These are phyloP conservation scores for Scartelaos histophorus DNA, from an alignment of 2,113 vertebrate genomes.

Conservation along the genomic window DNA sequence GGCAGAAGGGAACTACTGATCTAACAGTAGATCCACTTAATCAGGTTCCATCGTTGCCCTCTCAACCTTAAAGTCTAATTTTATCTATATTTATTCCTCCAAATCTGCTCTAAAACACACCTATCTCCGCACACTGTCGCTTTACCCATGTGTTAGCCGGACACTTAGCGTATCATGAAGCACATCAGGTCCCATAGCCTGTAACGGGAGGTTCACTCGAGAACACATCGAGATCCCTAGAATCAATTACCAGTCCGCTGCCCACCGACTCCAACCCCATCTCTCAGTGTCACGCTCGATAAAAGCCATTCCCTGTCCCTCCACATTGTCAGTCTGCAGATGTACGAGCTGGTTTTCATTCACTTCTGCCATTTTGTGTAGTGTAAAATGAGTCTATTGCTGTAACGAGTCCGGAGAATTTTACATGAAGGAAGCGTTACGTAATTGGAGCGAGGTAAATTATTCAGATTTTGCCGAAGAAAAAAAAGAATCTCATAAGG, in stretches of 20 bases:
- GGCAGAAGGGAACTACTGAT: no score
- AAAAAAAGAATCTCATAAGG: not conserved
- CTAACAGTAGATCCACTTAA: no score
- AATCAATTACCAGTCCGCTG: conserved; percentile 66
- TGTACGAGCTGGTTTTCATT: conserved; percentile 52
- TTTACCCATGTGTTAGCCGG: conserved; percentile 12
- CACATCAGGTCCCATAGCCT: conserved; percentile 40
- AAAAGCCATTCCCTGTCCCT: conserved; percentile 60
- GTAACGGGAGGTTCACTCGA: conserved; percentile 34
- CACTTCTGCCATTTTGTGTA: conserved; percentile 31
- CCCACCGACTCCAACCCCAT: conserved; percentile 64
- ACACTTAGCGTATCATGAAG: conserved; percentile 53
- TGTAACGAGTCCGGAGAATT: not conserved
- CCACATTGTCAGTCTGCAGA: conserved; percentile 41
- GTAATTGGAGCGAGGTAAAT: conserved; percentile 2
- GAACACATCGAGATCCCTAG: conserved; percentile 49
- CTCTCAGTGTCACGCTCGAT: conserved; percentile 67
- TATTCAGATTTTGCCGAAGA: conserved; percentile 3
- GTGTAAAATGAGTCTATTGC: not conserved
- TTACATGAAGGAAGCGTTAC: not conserved
- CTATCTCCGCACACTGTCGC: not conserved
- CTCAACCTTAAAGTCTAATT: not conserved
- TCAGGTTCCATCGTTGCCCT: no score
- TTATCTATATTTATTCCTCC: not conserved
- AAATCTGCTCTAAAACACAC: not conserved